Evolutionary conservation across 2,113 vertebrate genomes (phyloP).

Genomic region (Prunella himalayana): DNA sequence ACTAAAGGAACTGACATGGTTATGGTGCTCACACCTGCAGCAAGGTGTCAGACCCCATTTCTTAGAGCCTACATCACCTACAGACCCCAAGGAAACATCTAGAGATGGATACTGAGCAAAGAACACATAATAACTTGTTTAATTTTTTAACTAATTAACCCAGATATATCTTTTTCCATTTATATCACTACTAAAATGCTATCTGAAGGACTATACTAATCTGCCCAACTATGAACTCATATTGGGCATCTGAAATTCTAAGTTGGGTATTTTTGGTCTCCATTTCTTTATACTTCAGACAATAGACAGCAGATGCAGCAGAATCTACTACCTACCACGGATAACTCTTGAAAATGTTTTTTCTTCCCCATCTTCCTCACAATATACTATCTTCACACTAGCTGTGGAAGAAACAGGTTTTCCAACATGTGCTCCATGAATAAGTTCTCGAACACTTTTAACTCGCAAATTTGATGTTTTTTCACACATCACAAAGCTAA

Average conservation of each 20-base stretch:
- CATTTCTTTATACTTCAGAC: not conserved
- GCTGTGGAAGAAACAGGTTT: constrained; percentile 77
- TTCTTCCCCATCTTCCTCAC: constrained; percentile 75
- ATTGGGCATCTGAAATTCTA: not conserved
- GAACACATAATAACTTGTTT: not conserved
- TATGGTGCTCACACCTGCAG: not conserved
- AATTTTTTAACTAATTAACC: not conserved
- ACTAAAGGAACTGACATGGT: not conserved
- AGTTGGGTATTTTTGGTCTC: not conserved
- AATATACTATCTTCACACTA: constrained; percentile 79
- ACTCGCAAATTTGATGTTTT: constrained; percentile 80
- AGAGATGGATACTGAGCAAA: not conserved
- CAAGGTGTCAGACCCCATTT: not conserved
- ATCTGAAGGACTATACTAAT: not conserved
- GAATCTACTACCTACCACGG: constrained; percentile 64
- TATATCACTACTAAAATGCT: not conserved
- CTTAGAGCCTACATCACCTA: not conserved
- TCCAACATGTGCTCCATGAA: constrained; percentile 90
- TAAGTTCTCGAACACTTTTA: constrained; percentile 81
- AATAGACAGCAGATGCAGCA: not conserved
- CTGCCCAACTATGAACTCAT: not conserved
- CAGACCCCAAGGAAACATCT: not conserved
- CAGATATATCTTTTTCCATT: not conserved
- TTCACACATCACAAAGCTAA: constrained; percentile 91
- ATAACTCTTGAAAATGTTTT: constrained; percentile 83